Evolutionary conservation across 2,113 vertebrate genomes (phyloP).

Genomic region (Microtus richardsoni): DNA sequence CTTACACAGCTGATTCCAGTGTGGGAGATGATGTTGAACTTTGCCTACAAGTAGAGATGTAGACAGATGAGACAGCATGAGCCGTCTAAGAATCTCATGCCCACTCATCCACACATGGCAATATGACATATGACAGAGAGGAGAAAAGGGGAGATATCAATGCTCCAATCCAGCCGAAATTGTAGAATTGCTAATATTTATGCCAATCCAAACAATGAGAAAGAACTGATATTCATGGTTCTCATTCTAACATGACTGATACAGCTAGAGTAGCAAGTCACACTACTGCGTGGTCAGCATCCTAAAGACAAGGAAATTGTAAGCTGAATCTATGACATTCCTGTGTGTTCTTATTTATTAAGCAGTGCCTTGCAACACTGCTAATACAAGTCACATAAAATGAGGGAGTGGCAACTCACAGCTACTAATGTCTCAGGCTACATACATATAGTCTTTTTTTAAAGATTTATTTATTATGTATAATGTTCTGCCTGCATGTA

Average conservation of each 20-base stretch:
- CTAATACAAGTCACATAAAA: neutral
- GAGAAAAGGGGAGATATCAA: neutral
- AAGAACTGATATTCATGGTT: neutral
- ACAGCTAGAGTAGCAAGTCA: neutral
- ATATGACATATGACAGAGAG: neutral
- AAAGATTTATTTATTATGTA: neutral
- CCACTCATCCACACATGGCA: neutral
- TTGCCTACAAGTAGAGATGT: neutral
- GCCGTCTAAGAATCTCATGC: neutral
- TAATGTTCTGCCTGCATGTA: too few relatives aligned
- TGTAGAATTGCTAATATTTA: slow-evolving; percentile 13
- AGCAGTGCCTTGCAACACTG: neutral
- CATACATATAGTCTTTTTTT: neutral
- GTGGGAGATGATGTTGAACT: neutral
- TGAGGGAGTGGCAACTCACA: neutral
- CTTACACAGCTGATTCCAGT: neutral
- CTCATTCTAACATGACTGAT: neutral
- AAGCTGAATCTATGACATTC: neutral
- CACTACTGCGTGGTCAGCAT: neutral
- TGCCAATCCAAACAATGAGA: slow-evolving; percentile 3
- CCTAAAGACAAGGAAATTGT: neutral
- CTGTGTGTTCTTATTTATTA: neutral
- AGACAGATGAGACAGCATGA: neutral
- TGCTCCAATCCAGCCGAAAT: neutral
- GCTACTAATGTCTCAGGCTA: neutral